Conservation (phyloP, 2,113 vertebrate species). For the Tupaia chinensis region DNA sequence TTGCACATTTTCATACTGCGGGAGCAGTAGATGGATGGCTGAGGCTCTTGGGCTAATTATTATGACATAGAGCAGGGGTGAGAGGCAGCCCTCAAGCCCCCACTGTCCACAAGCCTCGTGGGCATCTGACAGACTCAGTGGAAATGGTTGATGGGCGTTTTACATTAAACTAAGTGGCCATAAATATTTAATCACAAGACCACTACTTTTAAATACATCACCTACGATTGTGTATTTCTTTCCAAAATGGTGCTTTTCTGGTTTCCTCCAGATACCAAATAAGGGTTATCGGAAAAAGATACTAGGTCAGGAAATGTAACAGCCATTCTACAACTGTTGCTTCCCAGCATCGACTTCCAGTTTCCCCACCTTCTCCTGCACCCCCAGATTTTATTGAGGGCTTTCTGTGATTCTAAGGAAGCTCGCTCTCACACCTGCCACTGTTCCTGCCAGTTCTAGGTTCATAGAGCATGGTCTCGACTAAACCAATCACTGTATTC, state of each 20-base stretch:
- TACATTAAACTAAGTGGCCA: conserved; percentile 43
- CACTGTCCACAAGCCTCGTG: background rate
- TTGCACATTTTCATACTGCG: background rate
- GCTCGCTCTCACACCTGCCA: background rate
- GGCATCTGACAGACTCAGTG: background rate
- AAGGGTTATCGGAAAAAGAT: background rate
- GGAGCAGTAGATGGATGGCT: background rate
- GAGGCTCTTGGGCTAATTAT: background rate
- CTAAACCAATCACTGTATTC: background rate
- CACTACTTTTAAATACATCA: conserved; percentile 42
- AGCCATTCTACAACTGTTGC: background rate
- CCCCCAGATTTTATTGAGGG: background rate
- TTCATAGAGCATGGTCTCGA: background rate
- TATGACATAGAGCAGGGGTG: background rate
- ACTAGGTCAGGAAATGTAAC: background rate
- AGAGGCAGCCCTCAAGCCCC: no score
- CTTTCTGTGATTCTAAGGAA: background rate
- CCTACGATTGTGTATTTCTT: background rate
- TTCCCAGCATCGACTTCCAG: background rate
- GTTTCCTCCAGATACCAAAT: background rate
- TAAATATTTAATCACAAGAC: conserved; percentile 38
- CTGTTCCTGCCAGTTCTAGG: background rate
- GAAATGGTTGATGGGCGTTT: conserved; percentile 15
- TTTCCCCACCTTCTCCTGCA: no score
- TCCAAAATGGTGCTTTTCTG: background rate